Base-by-base conservation (phyloP, 2,888 invertebrate species). In the Pachydiplax longipennis region DNA sequence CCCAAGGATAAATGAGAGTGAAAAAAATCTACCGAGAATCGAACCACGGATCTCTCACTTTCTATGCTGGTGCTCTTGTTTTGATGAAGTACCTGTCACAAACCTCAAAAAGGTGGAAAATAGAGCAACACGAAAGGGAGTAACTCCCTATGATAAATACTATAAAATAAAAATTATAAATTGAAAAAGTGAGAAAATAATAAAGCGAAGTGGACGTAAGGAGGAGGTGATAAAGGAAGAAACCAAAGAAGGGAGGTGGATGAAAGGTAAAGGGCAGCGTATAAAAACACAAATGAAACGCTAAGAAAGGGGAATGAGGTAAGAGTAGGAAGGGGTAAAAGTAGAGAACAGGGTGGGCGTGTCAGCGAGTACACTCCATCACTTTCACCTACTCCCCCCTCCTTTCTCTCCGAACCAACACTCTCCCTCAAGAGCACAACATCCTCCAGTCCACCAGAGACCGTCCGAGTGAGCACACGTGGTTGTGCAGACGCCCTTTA, bases 231-330 rank as follows among this genome's bases (percentile, higher is more conserved):
- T 6, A 18, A 48, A 31, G 35, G 15, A 18, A 61, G 91, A 81
- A 90, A 82, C 83, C 73, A 90, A 91, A 91, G 90, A 58, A 83
- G 91, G 61, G 90, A 83, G 82, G 91, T 83, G 61, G 40, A 58
- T 82, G 90, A 81, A 91, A 13, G 91, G 91, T 90, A 31, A 90
- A 82, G 90, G 91, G 90, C 44, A 44, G 44, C 10, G 44, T 10
- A 44, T 44, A 8, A 44, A 44, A 44, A 44, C 44, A 44, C 44
- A 44, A 44, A 44, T 44, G 44, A 44, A 44, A 44, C 6, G 44
- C 44, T 10, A 44, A 44, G 10, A 10, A 44, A 8, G 8, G 90
- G 82, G 87, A 22, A 65, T 87, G 90, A 90, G 91, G 91, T 90
- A 48, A 90, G 90, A 48, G 73, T 80, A 81, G 73, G 2, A 37